A percentile compares a stretch with the other conserved stretches of the same genome.
phyloP scores from a whole-genome alignment of 2,797 vertebrate species.

The Gadopsis marmoratus region DNA sequence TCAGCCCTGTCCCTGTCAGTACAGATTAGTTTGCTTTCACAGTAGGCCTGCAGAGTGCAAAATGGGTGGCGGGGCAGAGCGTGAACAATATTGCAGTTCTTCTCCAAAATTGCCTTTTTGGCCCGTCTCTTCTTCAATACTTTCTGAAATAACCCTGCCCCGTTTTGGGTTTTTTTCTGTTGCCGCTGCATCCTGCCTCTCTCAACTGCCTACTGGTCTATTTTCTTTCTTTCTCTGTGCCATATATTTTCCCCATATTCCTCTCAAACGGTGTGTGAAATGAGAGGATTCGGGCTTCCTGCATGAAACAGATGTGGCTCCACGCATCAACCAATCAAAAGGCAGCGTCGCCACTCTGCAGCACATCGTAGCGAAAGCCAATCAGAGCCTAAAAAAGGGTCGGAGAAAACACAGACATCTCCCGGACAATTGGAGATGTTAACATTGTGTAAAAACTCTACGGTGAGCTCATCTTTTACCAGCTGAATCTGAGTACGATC shows the following conservation, averaged over 20 bases:
- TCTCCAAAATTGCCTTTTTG: constrained; percentile 61
- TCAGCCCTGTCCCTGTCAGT: constrained; percentile 62
- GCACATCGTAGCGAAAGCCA: constrained; percentile 49
- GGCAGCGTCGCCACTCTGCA: constrained; percentile 27
- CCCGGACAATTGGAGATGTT: constrained; percentile 36
- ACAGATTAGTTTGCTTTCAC: constrained; percentile 67
- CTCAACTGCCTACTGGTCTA: constrained; percentile 37
- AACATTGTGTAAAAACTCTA: constrained; percentile 5
- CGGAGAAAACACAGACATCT: constrained; percentile 31
- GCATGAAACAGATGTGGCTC: constrained; percentile 74
- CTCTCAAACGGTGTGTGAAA: constrained; percentile 77
- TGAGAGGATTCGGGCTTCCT: constrained; percentile 61
- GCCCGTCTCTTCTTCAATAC: constrained; percentile 42
- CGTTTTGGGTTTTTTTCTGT: constrained; percentile 22
- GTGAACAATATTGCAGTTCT: constrained; percentile 38
- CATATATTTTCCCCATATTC: constrained; percentile 53
- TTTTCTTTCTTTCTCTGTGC: constrained; percentile 47
- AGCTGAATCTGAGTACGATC: constrained; percentile 13
- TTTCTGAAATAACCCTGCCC: constrained; percentile 48
- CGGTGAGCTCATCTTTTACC: constrained; percentile 11
- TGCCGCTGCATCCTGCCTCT: constrained; percentile 29
- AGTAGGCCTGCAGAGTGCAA: constrained; percentile 41
- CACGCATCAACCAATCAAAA: constrained; percentile 58
- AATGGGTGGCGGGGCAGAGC: not conserved
- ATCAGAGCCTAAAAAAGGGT: constrained; percentile 34